A percentile compares a stretch with the other conserved stretches of the same genome.
Evolutionary conservation across 2,888 invertebrate species (phyloP).

Genomic region (Pollenia labialis): DNA sequence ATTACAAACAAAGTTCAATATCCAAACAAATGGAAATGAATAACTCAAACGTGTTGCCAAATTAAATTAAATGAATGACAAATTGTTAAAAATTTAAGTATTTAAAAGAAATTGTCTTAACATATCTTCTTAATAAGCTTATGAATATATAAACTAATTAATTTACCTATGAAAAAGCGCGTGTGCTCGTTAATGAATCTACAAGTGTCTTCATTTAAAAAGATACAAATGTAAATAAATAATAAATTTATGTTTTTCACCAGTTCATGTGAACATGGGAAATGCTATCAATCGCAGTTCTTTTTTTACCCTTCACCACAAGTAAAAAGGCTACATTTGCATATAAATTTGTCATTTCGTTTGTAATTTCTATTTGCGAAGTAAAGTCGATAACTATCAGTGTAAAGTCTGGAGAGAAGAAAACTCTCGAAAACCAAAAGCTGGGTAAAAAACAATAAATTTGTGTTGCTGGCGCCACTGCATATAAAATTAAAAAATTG

Average conservation of each 20-base stretch:
- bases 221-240: neutral
- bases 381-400: no score
- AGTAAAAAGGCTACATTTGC: no score
- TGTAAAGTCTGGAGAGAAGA: no score
- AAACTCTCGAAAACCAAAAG: no score
- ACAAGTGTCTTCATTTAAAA: constrained; percentile 1
- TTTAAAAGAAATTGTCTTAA: neutral
- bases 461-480: no score
- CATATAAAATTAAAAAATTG: no score
- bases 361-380: no score
- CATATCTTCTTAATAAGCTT: no score
- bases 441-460: no score
- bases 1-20: neutral
- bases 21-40: no score
- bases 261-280: constrained; percentile 49
- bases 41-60: neutral
- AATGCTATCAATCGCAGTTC: neutral
- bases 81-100: constrained; percentile 14
- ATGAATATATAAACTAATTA: neutral
- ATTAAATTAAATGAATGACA: constrained; percentile 39
- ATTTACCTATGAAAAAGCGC: neutral
- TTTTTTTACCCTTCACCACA: neutral
- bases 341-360: no score
- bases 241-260: constrained; percentile 2
- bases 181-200: neutral